Evolutionary conservation across 1,140 invertebrate genomes (phyloP).

Genomic region (Manduca sexta): DNA sequence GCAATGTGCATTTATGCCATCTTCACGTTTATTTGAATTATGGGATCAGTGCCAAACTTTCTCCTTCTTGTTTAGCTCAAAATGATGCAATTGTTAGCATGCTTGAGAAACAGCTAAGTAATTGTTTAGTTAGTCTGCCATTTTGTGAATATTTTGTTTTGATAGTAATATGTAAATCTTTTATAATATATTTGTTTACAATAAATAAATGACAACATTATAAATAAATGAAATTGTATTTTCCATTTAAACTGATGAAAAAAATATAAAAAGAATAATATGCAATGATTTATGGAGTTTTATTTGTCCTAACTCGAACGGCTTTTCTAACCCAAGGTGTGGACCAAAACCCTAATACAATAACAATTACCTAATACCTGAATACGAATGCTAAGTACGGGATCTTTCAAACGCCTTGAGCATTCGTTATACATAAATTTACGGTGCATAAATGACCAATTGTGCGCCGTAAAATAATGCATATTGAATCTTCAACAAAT

Average conservation of each 20-base stretch:
- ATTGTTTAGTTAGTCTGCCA: constrained; percentile 73
- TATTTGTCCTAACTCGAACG: constrained; percentile 16
- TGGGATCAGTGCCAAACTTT: constrained; percentile 72
- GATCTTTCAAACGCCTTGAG: no score
- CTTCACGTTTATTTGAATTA: constrained; percentile 63
- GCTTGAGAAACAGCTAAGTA: constrained; percentile 67
- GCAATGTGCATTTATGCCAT: constrained; percentile 70
- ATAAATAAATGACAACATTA: constrained; percentile 72
- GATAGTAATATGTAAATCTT: constrained; percentile 74
- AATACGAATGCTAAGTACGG: no score
- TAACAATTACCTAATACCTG: no score
- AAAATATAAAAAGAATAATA: constrained; percentile 73
- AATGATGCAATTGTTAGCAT: constrained; percentile 71
- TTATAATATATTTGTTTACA: constrained; percentile 74
- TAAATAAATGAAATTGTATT: constrained; percentile 73
- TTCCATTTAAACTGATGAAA: constrained; percentile 73
- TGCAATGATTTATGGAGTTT: constrained; percentile 66
- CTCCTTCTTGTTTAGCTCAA: constrained; percentile 71
- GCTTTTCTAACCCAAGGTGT: no score
- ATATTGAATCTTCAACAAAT: no score
- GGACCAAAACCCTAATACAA: no score
- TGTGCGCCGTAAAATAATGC: no score
- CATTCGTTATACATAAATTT: no score
- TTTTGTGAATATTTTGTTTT: constrained; percentile 74
- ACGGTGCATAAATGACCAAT: no score